These are phyloP conservation scores for Molossus alvarezi DNA, from an alignment of 2,797 vertebrate species.

Conservation along the genomic window DNA sequence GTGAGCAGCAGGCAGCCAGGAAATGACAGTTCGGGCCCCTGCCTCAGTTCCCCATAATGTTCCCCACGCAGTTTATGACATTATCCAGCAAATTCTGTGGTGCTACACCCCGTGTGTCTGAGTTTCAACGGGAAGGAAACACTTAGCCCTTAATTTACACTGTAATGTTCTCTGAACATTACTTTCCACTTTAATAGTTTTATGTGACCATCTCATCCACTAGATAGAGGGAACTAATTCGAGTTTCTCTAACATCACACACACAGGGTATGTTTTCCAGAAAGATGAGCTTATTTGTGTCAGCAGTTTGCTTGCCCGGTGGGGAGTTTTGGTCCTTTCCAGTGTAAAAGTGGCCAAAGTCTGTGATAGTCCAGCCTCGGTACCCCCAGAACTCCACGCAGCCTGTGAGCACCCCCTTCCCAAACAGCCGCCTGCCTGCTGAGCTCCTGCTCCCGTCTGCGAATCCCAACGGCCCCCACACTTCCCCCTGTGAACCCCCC, in stretches of 20 bases:
- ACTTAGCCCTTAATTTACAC: neutral
- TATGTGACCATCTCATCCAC: neutral
- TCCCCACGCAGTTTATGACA: neutral
- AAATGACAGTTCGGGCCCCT: neutral
- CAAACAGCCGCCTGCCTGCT: neutral
- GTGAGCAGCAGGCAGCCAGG: neutral
- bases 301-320: neutral
- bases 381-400: neutral
- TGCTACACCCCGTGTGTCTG: neutral
- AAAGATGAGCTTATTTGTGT: neutral
- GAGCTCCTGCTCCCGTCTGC: neutral
- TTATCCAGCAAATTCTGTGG: neutral
- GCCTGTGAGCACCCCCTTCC: neutral
- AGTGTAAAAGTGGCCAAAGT: neutral
- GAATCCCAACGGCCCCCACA: no score
- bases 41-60: neutral
- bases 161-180: neutral
- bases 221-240: neutral
- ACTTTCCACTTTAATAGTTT: neutral
- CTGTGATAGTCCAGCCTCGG: neutral
- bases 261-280: neutral
- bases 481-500: no score
- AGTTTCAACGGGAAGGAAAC: neutral
- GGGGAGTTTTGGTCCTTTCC: neutral
- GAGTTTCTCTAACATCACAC: constrained; percentile 23